Conservation (phyloP, 2,797 vertebrate species). For the Liasis olivaceus region DNA sequence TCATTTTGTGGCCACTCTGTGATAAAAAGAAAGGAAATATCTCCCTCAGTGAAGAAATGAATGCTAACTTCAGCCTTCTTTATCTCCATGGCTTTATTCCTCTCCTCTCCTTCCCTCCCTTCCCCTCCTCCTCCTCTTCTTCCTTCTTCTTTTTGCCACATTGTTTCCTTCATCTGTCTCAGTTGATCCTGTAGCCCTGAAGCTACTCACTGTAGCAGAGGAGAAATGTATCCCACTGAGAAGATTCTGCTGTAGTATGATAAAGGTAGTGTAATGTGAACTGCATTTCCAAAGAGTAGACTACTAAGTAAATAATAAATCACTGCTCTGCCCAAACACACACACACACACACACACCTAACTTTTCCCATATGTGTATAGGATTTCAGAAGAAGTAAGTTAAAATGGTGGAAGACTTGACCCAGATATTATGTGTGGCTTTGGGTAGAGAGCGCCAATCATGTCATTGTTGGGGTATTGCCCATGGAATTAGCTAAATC, state of each 20-base stretch:
- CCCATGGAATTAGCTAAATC: neutral
- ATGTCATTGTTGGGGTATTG: neutral
- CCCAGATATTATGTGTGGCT: neutral
- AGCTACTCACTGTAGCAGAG: neutral
- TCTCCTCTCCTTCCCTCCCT: too few relatives aligned
- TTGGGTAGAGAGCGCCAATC: neutral
- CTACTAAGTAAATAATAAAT: conserved; percentile 3
- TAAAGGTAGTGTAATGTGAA: neutral
- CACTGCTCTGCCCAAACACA: neutral
- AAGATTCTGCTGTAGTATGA: neutral
- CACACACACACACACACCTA: neutral
- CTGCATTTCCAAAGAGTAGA: conserved; percentile 9
- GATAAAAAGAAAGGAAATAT: neutral
- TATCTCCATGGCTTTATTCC: neutral
- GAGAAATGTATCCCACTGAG: neutral
- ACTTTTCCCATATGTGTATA: neutral
- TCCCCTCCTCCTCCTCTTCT: neutral
- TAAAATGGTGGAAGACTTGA: neutral
- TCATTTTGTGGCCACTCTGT: neutral
- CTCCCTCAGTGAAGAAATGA: neutral
- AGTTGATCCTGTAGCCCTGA: neutral
- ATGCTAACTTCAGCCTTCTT: neutral
- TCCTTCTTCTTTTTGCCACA: neutral
- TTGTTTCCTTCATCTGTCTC: neutral
- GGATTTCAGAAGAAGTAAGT: neutral